A percentile compares a stretch with the other conserved stretches of the same genome.
Conservation (phyloP, 2,113 vertebrate genomes). For the Lontra canadensis region DNA sequence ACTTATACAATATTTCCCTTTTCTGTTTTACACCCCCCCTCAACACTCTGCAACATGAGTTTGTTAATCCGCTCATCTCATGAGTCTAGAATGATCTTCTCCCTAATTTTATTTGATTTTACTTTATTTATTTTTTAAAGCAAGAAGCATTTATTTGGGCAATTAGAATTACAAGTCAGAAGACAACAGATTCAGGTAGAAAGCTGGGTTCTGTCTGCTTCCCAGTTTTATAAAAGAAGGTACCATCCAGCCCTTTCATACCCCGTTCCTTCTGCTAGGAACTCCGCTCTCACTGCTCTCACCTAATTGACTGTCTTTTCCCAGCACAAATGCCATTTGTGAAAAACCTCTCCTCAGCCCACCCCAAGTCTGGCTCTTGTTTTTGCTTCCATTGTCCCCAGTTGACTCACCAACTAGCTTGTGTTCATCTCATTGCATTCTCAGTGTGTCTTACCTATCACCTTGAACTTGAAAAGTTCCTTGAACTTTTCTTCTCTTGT, state of each 20-base stretch:
- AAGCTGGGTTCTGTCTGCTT: neutral
- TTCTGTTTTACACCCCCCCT: slow-evolving; percentile 35
- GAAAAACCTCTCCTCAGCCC: neutral
- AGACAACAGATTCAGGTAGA: neutral
- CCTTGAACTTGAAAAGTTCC: neutral
- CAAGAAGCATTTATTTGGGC: neutral
- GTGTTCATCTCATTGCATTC: neutral
- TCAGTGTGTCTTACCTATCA: neutral
- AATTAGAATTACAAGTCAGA: neutral
- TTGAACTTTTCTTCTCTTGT: neutral
- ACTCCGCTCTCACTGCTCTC: neutral
- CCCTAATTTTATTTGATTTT: neutral
- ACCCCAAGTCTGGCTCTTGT: neutral
- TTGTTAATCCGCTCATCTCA: slow-evolving; percentile 3
- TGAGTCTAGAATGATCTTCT: neutral
- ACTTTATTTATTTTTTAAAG: neutral
- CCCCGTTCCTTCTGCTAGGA: too few relatives aligned
- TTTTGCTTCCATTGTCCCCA: neutral
- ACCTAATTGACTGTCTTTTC: neutral
- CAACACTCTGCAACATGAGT: neutral
- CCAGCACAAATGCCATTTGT: neutral
- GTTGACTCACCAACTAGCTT: neutral
- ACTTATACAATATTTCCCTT: slow-evolving; percentile 60
- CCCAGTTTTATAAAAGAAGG: neutral
- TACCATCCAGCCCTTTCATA: neutral